Conservation (phyloP, 2,113 vertebrate species). For the Merops nubicus region DNA sequence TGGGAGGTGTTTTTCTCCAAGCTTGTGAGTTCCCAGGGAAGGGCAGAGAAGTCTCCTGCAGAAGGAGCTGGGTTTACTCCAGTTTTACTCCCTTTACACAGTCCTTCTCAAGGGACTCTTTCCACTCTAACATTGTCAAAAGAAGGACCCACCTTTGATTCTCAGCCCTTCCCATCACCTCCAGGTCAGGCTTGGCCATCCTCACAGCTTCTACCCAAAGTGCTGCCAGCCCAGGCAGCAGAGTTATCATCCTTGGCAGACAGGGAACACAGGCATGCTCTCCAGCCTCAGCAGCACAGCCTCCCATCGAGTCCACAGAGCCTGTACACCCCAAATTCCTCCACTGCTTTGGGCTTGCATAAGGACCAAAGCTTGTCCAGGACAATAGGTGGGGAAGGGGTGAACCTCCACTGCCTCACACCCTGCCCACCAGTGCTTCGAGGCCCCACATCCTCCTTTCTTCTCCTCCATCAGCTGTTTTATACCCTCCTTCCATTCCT, state of each 20-base stretch:
- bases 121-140: neutral
- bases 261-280: neutral
- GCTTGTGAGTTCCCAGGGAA: neutral
- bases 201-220: fast-evolving
- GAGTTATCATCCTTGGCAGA: neutral
- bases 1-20: neutral
- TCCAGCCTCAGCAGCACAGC: neutral
- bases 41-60: neutral
- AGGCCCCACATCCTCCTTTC: neutral
- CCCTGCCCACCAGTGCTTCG: neutral
- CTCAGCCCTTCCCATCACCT: neutral
- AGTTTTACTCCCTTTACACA: neutral
- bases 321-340: fast-evolving
- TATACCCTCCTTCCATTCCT: neutral
- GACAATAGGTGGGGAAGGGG: neutral
- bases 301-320: neutral
- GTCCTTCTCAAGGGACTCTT: neutral
- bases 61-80: neutral
- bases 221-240: neutral
- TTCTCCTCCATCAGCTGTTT: neutral
- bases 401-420: neutral
- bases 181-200: neutral
- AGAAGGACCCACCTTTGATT: neutral
- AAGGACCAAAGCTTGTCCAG: neutral
- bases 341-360: fast-evolving